phyloP scores from a whole-genome alignment of 2,797 vertebrate species.

The Aplochiton taeniatus region DNA sequence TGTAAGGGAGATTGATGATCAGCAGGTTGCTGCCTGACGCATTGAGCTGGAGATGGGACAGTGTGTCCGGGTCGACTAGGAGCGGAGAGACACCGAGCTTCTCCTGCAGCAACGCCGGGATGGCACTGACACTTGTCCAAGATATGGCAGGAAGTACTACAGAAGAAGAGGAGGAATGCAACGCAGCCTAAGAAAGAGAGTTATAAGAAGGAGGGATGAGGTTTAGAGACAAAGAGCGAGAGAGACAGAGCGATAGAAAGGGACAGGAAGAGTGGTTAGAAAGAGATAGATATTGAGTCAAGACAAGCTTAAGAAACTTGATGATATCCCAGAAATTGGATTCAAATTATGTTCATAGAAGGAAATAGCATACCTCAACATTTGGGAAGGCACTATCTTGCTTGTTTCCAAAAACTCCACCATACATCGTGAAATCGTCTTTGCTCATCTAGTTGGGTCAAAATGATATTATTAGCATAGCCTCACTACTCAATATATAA shows the following conservation, averaged over 20 bases:
- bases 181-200: slow-evolving; percentile 68
- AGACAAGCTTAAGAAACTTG: too few relatives aligned
- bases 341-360: slow-evolving; percentile 2
- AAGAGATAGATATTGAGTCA: not conserved
- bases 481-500: not conserved
- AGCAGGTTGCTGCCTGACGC: slow-evolving; percentile 76
- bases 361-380: slow-evolving; percentile 77
- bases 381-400: slow-evolving; percentile 83
- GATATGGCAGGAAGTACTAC: slow-evolving; percentile 81
- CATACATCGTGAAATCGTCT: slow-evolving; percentile 88
- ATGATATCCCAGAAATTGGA: not conserved
- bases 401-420: slow-evolving; percentile 87
- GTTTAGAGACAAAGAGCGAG: not conserved
- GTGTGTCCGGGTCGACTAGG: slow-evolving; percentile 75
- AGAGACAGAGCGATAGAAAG: not conserved
- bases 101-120: slow-evolving; percentile 78
- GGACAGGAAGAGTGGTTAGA: not conserved
- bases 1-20: slow-evolving; percentile 81
- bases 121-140: slow-evolving; percentile 74
- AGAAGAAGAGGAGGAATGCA: slow-evolving; percentile 76
- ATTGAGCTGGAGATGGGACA: slow-evolving; percentile 78
- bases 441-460: slow-evolving; percentile 78
- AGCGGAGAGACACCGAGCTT: slow-evolving; percentile 77
- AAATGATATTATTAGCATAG: not conserved
- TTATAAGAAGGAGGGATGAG: not conserved